Conservation (phyloP, 1,140 invertebrate species). For the Neelides sp. region DNA sequence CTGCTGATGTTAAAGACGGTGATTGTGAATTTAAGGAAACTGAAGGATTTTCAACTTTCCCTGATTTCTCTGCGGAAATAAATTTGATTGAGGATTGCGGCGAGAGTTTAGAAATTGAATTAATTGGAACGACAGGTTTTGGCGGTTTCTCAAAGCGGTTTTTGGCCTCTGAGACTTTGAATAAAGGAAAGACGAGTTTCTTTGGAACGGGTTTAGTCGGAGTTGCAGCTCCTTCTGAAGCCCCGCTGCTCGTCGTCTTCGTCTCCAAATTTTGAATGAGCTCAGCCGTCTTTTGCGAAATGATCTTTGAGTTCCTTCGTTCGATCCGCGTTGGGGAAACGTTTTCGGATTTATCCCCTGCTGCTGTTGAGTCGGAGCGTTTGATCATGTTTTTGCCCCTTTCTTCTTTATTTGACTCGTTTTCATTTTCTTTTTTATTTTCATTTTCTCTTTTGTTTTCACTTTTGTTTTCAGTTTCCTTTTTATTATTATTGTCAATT, state of each 20-base stretch:
- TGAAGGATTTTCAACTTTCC: too few species aligned
- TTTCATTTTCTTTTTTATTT: slow-evolving; percentile 5
- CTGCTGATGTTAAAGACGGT: too few species aligned
- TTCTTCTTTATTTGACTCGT: slow-evolving; percentile 15
- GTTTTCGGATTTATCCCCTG: slow-evolving; percentile 36
- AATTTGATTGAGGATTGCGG: slow-evolving; percentile 17
- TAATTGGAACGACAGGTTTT: slow-evolving; percentile 8
- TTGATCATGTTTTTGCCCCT: slow-evolving; percentile 15
- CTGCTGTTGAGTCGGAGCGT: slow-evolving; percentile 21
- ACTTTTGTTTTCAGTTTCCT: slow-evolving; percentile 29
- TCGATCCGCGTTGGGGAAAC: slow-evolving; percentile 26
- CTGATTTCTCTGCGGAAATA: too few species aligned
- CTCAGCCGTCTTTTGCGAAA: slow-evolving; percentile 30
- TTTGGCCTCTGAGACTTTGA: slow-evolving; percentile 34
- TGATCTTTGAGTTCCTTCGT: slow-evolving; percentile 27
- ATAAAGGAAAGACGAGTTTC: slow-evolving; percentile 31
- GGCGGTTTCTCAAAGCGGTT: slow-evolving; percentile 31
- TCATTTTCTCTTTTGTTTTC: slow-evolving; percentile 30
- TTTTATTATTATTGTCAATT: too few species aligned
- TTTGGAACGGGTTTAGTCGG: slow-evolving; percentile 10
- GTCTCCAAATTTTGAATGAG: slow-evolving; percentile 30
- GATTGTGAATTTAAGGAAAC: too few species aligned
- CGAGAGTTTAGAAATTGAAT: slow-evolving; percentile 9
- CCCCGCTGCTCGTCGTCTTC: slow-evolving; percentile 14
- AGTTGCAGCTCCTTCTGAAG: not conserved